These are phyloP conservation scores for Pangasius mekongensis DNA, from an alignment of 2,797 vertebrate genomes.

Conservation along the genomic window DNA sequence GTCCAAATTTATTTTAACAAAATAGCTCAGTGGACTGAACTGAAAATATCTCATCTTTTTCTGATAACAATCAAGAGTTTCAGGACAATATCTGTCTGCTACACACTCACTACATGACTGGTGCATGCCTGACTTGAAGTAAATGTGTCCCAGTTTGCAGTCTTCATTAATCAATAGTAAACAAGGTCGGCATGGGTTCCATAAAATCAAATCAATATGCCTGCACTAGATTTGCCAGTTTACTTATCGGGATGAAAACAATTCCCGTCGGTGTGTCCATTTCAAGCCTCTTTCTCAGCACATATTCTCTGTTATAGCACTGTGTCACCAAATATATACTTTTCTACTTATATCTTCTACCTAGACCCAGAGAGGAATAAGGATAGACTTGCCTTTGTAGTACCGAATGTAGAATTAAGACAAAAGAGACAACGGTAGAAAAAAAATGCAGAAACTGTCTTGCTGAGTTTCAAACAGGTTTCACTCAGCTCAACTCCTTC, in stretches of 20 bases:
- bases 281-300: not conserved
- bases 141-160: conserved; percentile 9
- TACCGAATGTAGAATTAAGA: too few species aligned
- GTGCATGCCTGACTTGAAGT: not conserved
- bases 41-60: not conserved
- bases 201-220: conserved; percentile 52
- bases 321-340: not conserved
- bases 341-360: not conserved
- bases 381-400: not conserved
- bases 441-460: not conserved
- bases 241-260: conserved; percentile 2
- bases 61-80: not conserved
- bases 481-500: not conserved
- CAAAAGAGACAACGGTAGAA: too few species aligned
- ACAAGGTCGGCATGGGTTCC: conserved; percentile 45
- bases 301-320: not conserved
- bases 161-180: conserved; percentile 11
- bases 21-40: not conserved
- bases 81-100: not conserved
- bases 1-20: not conserved
- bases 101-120: not conserved
- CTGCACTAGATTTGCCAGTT: conserved; percentile 10
- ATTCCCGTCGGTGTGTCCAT: conserved; percentile 28
- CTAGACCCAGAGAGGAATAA: not conserved
- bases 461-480: not conserved